These are phyloP conservation scores for Pelecanoides urinatrix DNA, from an alignment of 2,113 vertebrate genomes.

Conservation along the genomic window DNA sequence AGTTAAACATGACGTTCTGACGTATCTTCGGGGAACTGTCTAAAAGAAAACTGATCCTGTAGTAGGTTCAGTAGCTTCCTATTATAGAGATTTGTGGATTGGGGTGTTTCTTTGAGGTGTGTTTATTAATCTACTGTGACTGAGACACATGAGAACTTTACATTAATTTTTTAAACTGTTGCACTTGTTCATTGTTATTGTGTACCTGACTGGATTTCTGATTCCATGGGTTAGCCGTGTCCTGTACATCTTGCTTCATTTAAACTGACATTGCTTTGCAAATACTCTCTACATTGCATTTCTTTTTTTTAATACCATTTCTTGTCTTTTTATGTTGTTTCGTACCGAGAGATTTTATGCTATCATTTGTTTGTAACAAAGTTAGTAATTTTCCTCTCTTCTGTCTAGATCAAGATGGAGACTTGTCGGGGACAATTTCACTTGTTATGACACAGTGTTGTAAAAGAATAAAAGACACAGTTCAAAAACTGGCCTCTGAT, in stretches of 20 bases:
- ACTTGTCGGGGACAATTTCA: conserved; percentile 83
- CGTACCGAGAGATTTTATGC: not conserved
- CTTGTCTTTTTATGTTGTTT: not conserved
- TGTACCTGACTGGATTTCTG: not conserved
- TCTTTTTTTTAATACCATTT: not conserved
- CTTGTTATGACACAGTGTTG: conserved; percentile 87
- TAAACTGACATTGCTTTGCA: not conserved
- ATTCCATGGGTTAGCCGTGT: not conserved
- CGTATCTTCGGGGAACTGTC: not conserved
- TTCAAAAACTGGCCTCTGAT: conserved; percentile 84
- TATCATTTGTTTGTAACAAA: not conserved
- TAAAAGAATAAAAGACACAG: conserved; percentile 87
- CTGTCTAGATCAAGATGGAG: conserved; percentile 78
- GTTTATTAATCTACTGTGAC: not conserved
- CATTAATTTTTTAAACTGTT: not conserved
- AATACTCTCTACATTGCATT: not conserved
- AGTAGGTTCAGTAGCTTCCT: not conserved
- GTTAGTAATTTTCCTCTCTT: not conserved
- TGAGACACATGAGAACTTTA: not conserved
- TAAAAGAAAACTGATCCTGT: not conserved
- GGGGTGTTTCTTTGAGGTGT: not conserved
- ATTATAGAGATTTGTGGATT: not conserved
- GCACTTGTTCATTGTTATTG: not conserved
- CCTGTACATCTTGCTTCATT: not conserved
- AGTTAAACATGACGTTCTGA: not conserved